Evolutionary conservation across 2,888 invertebrate genomes (phyloP).

Genomic region (Terebella lapidaria): DNA sequence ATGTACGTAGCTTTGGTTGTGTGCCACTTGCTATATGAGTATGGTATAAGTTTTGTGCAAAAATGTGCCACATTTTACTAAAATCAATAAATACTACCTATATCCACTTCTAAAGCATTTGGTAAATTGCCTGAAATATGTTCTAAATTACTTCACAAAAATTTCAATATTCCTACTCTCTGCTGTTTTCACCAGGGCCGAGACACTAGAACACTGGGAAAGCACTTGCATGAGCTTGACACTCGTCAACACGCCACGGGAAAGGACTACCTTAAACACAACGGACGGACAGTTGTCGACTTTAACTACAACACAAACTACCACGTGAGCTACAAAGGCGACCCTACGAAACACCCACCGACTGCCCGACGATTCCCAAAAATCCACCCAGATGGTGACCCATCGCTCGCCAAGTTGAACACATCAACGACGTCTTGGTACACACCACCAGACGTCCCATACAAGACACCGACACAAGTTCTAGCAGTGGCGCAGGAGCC

Average conservation of each 20-base stretch:
- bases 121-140: too few species aligned
- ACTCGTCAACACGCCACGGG: constrained; percentile 36
- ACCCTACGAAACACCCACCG: constrained; percentile 27
- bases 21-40: too few species aligned
- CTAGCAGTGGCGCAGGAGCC: constrained; percentile 43
- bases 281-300: constrained; percentile 23
- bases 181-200: too few species aligned
- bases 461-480: constrained; percentile 35
- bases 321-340: constrained; percentile 28
- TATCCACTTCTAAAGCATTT: too few species aligned
- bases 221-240: constrained; percentile 26
- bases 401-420: constrained; percentile 25
- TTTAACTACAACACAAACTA: constrained; percentile 34
- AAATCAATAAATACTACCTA: too few species aligned
- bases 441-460: constrained; percentile 22
- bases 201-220: constrained; percentile 31
- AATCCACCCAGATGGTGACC: constrained; percentile 25
- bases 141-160: too few species aligned
- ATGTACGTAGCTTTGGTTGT: too few species aligned
- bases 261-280: constrained; percentile 33
- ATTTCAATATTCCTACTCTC: too few species aligned
- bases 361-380: constrained; percentile 32
- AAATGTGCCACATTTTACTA: too few species aligned
- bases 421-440: constrained; percentile 35
- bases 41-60: too few species aligned